Percentiles rank a stretch among this genome's conserved stretches.
Evolutionary conservation across 2,888 invertebrate species (phyloP).

Genomic region (Leptinotarsa tumamoca): DNA sequence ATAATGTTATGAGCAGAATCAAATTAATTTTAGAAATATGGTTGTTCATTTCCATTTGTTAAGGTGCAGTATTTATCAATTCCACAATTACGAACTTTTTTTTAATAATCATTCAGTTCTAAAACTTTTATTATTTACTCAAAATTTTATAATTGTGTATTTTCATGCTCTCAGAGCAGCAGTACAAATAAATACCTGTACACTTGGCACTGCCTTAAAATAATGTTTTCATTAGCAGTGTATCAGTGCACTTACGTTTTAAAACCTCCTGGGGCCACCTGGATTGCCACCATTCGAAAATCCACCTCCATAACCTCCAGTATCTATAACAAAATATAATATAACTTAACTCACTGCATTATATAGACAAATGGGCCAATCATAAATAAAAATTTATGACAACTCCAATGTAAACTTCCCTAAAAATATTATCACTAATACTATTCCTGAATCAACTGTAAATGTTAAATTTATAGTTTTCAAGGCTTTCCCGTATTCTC

Average conservation of each 20-base stretch:
- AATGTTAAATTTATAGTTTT: too few relatives aligned
- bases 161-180: constrained; percentile 21
- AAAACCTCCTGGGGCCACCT: constrained; percentile 60
- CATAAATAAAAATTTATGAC: constrained; percentile 1
- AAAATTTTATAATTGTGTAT: too few relatives aligned
- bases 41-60: background rate
- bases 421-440: too few relatives aligned
- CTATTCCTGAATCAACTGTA: too few relatives aligned
- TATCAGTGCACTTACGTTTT: constrained; percentile 61
- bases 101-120: background rate
- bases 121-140: background rate
- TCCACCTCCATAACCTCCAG: constrained; percentile 64
- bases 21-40: too few relatives aligned
- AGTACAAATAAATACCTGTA: constrained; percentile 27
- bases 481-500: too few relatives aligned
- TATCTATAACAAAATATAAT: constrained; percentile 49
- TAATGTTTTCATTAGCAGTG: constrained; percentile 40
- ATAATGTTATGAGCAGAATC: too few relatives aligned
- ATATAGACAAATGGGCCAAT: constrained; percentile 24
- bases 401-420: background rate
- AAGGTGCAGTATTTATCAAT: background rate
- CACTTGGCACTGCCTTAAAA: constrained; percentile 50
- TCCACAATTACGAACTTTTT: background rate
- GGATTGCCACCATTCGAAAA: constrained; percentile 66
- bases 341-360: constrained; percentile 26